A percentile compares a stretch with the other conserved stretches of the same genome.
Conservation (phyloP, 2,888 invertebrate species). For the Polymixis lichenea region DNA sequence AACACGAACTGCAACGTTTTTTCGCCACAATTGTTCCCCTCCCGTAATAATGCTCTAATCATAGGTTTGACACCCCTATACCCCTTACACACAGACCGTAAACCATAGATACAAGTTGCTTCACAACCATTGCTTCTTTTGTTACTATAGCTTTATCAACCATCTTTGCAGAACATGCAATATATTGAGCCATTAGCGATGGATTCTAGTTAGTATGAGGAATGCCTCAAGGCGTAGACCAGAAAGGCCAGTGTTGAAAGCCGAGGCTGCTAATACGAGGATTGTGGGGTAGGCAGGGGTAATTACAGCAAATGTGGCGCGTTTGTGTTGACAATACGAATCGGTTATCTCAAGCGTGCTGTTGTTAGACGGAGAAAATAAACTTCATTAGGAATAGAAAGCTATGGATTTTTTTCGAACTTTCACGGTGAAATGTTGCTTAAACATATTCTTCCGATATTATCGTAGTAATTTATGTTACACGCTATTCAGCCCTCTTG, state of each 20-base stretch:
- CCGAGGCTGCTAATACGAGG: constrained; percentile 82
- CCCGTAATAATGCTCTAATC: constrained; percentile 85
- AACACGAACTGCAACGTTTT: constrained; percentile 75
- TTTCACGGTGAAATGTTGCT: not conserved
- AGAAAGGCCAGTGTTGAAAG: constrained; percentile 75
- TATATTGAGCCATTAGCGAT: constrained; percentile 62
- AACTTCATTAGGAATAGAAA: constrained; percentile 25
- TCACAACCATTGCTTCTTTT: constrained; percentile 68
- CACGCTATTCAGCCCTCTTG: not conserved
- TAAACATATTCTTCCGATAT: not conserved
- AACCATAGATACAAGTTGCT: constrained; percentile 6
- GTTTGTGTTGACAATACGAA: constrained; percentile 83
- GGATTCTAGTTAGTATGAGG: constrained; percentile 30
- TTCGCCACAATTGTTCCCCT: constrained; percentile 83
- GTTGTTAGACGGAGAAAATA: constrained; percentile 35
- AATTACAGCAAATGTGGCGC: constrained; percentile 87
- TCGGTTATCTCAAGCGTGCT: constrained; percentile 51
- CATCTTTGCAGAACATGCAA: constrained; percentile 51
- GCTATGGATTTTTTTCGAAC: not conserved
- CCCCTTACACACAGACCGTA: constrained; percentile 55
- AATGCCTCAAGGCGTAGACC: constrained; percentile 69
- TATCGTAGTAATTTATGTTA: not conserved
- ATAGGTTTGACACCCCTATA: constrained; percentile 86
- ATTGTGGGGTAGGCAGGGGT: constrained; percentile 83
- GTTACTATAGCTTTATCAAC: not conserved